phyloP scores from a whole-genome alignment of 2,888 invertebrate species.

The Margaritifera margaritifera region DNA sequence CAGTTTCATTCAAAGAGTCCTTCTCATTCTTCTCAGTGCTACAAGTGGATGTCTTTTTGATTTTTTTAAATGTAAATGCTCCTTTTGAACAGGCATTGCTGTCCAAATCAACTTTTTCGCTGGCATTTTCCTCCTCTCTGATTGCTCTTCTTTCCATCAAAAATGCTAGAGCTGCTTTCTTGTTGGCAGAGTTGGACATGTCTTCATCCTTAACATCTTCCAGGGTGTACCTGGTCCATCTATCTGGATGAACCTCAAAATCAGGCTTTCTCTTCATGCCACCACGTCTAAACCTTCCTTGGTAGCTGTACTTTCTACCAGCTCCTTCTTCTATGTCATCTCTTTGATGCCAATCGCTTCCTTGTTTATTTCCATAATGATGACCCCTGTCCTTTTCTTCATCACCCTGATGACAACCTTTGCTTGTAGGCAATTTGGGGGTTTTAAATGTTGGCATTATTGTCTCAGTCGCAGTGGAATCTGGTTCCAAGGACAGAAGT shows the following conservation, averaged over 20 bases:
- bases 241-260: slow-evolving; percentile 83
- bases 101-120: slow-evolving; percentile 30
- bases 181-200: slow-evolving; percentile 86
- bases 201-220: slow-evolving; percentile 84
- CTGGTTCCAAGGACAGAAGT: slow-evolving; percentile 31
- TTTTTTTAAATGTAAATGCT: slow-evolving; percentile 44
- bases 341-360: too few species aligned
- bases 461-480: slow-evolving; percentile 24
- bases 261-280: slow-evolving; percentile 50
- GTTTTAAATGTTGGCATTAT: slow-evolving; percentile 28
- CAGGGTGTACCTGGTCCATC: slow-evolving; percentile 87
- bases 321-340: not conserved
- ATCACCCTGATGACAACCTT: not conserved
- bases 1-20: too few species aligned
- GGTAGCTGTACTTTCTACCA: not conserved
- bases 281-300: not conserved
- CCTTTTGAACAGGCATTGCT: slow-evolving; percentile 55
- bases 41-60: slow-evolving; percentile 10
- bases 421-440: slow-evolving; percentile 10
- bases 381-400: slow-evolving; percentile 9
- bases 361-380: too few species aligned
- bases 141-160: slow-evolving; percentile 77
- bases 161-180: slow-evolving; percentile 85
- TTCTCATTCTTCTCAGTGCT: slow-evolving; percentile 8
- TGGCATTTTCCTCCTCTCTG: slow-evolving; percentile 38